Evolutionary conservation across 2,113 vertebrate species (phyloP), one percentile per base, ranked within the genome.

Genomic region (Rutilus rutilus): DNA sequence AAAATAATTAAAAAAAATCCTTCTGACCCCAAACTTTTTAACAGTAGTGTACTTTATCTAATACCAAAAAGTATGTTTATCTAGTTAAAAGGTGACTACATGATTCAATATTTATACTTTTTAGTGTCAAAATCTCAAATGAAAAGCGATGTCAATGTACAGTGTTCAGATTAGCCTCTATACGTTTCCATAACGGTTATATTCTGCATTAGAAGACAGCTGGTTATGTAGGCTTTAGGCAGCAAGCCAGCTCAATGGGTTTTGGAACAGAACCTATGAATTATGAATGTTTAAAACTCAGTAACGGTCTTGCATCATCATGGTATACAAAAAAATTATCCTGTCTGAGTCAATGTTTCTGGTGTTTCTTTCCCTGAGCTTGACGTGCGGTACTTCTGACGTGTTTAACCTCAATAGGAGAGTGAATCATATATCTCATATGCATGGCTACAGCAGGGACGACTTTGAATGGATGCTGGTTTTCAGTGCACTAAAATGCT

Each of bases 281-380:
- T 71, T 73, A 73, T 42, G 11, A 73, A 42, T 42, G 21, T 11
- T 71, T 39, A 39, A 67, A 21, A 69, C 30, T 69, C 47, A 17
- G n/a, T 10, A 27, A 33, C 1, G 0, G 19, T 50, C 75, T 33
- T 27, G 52, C 30, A 36, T 57, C 76, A 21, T 11, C 30, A 12
- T n/a, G 76, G 33, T 77, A 11, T 5, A 11, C 15, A 77, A 77
- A 57, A 27, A 57, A 27, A 77, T 54, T 77, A 54, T 77, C 19
- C 10, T 23, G 30, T 78, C 30, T 57, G 76, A 78, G 76, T 78
- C 30, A 78, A n/a, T 59, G 19, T 78, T 54, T 36, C 76, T 36
- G 19, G 76, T 23, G 30, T 57, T 57, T 57, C 19, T 78, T 33
- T 78, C 50, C 23, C 50, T 78, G 19, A 6, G 54, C 54, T 57